phyloP scores from a whole-genome alignment of 2,888 invertebrate species.

The Caenorhabditis plicata region DNA sequence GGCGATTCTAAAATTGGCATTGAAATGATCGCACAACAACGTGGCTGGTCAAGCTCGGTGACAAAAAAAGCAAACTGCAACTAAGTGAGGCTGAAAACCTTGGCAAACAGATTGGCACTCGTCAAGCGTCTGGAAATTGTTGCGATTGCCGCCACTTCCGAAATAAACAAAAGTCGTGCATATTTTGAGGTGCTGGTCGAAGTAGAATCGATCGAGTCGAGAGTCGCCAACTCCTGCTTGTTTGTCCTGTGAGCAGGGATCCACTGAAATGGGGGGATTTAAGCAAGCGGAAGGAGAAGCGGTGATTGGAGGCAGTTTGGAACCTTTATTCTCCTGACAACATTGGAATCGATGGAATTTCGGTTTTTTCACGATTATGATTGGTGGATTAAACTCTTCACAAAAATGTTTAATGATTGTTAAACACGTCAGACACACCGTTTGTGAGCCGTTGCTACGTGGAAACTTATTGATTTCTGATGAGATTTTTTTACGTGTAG shows the following conservation, averaged over 20 bases:
- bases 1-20: constrained; percentile 59
- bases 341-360: background rate
- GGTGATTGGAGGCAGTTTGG: background rate
- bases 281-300: background rate
- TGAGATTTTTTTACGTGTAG: too few species aligned
- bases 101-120: constrained; percentile 61
- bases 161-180: constrained; percentile 62
- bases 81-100: constrained; percentile 38
- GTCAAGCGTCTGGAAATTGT: constrained; percentile 61
- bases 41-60: background rate
- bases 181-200: constrained; percentile 53
- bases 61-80: background rate
- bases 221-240: constrained; percentile 61
- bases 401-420: too few species aligned
- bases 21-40: background rate
- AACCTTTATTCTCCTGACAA: background rate
- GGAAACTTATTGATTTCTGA: too few species aligned
- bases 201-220: constrained; percentile 55
- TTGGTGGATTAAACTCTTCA: background rate
- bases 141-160: constrained; percentile 63
- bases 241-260: constrained; percentile 57
- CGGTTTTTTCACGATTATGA: too few species aligned
- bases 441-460: too few species aligned
- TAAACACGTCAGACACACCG: too few species aligned
- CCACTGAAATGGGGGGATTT: constrained; percentile 51